phyloP scores from a whole-genome alignment of 1,140 invertebrate species.

The Drosophila azteca region DNA sequence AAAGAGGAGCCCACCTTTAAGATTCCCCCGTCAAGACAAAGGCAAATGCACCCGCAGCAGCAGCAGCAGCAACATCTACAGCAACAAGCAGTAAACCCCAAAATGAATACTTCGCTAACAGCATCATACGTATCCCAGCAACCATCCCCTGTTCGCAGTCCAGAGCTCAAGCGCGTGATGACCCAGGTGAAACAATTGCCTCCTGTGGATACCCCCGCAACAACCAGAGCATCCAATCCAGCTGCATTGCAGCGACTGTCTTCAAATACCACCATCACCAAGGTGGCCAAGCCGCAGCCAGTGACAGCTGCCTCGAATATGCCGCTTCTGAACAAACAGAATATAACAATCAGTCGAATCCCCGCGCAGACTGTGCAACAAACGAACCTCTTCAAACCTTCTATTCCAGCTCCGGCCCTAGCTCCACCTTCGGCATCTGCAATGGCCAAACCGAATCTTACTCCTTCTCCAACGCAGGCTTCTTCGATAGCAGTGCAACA shows the following conservation, averaged over 20 bases:
- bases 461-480: conserved; percentile 23
- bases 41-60: conserved; percentile 10
- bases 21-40: conserved; percentile 49
- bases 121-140: not conserved
- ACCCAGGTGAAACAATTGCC: conserved; percentile 39
- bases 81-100: conserved; percentile 15
- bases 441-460: conserved; percentile 8
- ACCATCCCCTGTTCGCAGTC: conserved; percentile 5
- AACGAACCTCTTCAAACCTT: conserved; percentile 10
- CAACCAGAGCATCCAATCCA: conserved; percentile 31
- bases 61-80: not conserved
- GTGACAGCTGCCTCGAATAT: conserved; percentile 39
- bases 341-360: conserved; percentile 77
- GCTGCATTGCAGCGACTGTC: conserved; percentile 70
- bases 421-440: conserved; percentile 18
- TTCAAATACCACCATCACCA: conserved; percentile 68
- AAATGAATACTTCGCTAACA: conserved; percentile 2
- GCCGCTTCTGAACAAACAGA: conserved; percentile 72
- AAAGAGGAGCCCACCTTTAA: conserved; percentile 48
- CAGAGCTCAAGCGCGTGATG: conserved; percentile 54
- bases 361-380: conserved; percentile 29
- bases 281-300: conserved; percentile 46
- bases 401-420: conserved; percentile 6
- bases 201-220: not conserved
- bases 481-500: conserved; percentile 29